Evolutionary conservation across 2,113 vertebrate genomes (phyloP).

Genomic region (Monopterus albus): DNA sequence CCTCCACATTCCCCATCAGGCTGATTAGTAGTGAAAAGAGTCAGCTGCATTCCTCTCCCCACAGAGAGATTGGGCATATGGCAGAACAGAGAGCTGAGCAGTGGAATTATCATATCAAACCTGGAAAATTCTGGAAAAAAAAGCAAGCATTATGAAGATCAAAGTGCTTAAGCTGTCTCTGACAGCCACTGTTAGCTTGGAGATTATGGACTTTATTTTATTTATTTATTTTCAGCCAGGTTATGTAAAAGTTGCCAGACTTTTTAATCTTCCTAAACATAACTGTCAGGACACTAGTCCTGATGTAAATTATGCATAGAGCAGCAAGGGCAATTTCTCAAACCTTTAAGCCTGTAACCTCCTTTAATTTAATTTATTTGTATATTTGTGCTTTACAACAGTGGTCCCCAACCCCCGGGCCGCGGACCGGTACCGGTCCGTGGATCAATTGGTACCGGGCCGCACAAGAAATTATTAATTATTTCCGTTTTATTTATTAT

Average conservation of each 20-base stretch:
- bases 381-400: too few relatives aligned
- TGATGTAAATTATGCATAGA: constrained; percentile 64
- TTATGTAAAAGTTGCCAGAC: constrained; percentile 33
- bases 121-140: constrained; percentile 56
- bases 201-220: constrained; percentile 46
- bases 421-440: too few relatives aligned
- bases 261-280: constrained; percentile 58
- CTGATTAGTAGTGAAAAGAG: constrained; percentile 77
- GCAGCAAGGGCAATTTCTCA: constrained; percentile 64
- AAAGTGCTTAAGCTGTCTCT: constrained; percentile 63
- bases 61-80: constrained; percentile 76
- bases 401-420: too few relatives aligned
- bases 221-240: constrained; percentile 6
- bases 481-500: too few relatives aligned
- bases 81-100: constrained; percentile 62
- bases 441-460: too few relatives aligned
- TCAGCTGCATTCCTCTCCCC: constrained; percentile 74
- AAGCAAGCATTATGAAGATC: constrained; percentile 66
- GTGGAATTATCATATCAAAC: constrained; percentile 82
- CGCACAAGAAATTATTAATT: too few relatives aligned
- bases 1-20: constrained; percentile 63
- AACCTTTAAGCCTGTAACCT: constrained; percentile 63
- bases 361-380: too few relatives aligned
- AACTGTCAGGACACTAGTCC: constrained; percentile 39
- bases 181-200: constrained; percentile 66